These are phyloP conservation scores for Pseudotriccus pelzelni DNA, from an alignment of 2,797 vertebrate species.

Conservation along the genomic window DNA sequence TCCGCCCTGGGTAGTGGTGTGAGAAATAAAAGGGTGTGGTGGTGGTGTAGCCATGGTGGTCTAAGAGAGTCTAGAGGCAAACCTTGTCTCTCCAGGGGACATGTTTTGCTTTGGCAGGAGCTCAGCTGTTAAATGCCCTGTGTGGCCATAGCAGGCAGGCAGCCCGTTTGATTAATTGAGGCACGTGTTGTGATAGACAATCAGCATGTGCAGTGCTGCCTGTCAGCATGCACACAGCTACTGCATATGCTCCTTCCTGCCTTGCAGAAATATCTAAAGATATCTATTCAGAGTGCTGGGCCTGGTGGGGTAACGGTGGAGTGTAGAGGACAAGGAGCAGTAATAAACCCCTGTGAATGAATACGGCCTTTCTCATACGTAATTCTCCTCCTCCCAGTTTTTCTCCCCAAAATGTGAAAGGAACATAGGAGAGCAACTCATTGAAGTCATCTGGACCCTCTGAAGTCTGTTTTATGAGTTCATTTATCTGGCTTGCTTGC, in stretches of 20 bases:
- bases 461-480: background rate
- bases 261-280: background rate
- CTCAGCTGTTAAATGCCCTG: background rate
- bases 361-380: background rate
- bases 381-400: background rate
- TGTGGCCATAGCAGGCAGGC: background rate
- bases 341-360: background rate
- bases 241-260: background rate
- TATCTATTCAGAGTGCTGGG: accelerated
- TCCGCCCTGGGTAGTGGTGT: background rate
- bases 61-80: background rate
- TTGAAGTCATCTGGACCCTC: background rate
- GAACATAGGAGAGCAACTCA: background rate
- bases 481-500: background rate
- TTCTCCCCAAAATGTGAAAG: background rate
- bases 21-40: background rate
- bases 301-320: background rate
- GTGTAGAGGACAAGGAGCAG: background rate
- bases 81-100: background rate
- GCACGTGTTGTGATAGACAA: background rate
- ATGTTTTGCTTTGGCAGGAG: background rate
- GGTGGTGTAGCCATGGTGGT: background rate
- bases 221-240: background rate
- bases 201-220: background rate
- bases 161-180: background rate